phyloP scores from a whole-genome alignment of 2,797 vertebrate genomes.

The Thamnophis elegans region DNA sequence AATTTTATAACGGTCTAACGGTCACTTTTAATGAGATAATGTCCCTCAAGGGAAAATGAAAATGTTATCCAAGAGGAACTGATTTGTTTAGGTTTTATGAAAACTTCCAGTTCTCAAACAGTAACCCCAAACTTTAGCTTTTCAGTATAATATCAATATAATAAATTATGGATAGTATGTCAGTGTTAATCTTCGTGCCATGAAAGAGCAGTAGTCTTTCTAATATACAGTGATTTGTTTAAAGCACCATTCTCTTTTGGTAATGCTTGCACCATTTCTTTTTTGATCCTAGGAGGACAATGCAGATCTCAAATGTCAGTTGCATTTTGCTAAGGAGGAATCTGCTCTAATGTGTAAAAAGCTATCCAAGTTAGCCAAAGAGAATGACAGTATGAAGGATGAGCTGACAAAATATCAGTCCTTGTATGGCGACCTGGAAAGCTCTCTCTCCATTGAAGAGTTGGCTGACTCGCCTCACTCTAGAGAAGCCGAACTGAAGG shows the following conservation, averaged over 20 bases:
- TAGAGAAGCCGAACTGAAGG: slow-evolving; percentile 89
- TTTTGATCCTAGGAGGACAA: slow-evolving; percentile 84
- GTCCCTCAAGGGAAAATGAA: not conserved
- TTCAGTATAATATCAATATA: not conserved
- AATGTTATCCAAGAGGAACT: not conserved
- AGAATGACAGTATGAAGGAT: slow-evolving; percentile 93
- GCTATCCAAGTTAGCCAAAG: slow-evolving; percentile 93
- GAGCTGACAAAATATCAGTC: slow-evolving; percentile 91
- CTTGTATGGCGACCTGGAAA: slow-evolving; percentile 89
- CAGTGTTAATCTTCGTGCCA: not conserved
- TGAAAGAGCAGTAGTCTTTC: not conserved
- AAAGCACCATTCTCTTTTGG: not conserved
- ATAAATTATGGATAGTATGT: not conserved
- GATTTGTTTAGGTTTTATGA: not conserved
- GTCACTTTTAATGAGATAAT: slow-evolving; percentile 27
- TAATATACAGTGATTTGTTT: not conserved
- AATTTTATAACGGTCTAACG: slow-evolving; percentile 21
- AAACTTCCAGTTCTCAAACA: not conserved
- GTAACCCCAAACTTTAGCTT: too few species aligned
- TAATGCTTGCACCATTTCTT: not conserved
- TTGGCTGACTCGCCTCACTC: slow-evolving; percentile 91
- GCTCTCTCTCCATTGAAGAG: slow-evolving; percentile 88
- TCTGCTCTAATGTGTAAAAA: slow-evolving; percentile 98
- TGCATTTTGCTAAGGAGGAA: slow-evolving; percentile 98
- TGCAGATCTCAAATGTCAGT: slow-evolving; percentile 94